phyloP scores from a whole-genome alignment of 53 echinoderm and acorn worm genomes.

The Apostichopus leukothele region DNA sequence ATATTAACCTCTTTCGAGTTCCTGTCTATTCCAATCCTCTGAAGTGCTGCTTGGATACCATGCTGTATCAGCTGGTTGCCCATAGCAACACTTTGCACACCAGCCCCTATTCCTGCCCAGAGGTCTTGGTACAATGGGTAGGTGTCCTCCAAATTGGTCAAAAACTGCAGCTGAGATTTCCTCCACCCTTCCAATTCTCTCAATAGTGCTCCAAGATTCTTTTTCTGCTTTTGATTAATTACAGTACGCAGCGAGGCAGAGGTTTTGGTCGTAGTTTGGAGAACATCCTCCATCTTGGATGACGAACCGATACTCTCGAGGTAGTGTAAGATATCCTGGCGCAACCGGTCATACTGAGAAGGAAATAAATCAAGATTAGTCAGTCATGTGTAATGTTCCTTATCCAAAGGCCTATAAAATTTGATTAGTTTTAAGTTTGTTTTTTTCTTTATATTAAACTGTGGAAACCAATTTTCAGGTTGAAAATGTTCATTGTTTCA shows the following conservation, averaged over 20 bases:
- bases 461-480: too few species aligned
- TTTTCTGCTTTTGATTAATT: constrained; percentile 1
- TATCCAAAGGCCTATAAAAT: too few species aligned
- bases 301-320: constrained; percentile 78
- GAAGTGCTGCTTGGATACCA: constrained; percentile 45
- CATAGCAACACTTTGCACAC: constrained; percentile 62
- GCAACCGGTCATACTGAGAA: constrained; percentile 73
- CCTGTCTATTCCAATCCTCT: constrained; percentile 44
- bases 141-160: constrained; percentile 58
- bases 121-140: constrained; percentile 88
- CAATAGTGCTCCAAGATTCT: constrained; percentile 29
- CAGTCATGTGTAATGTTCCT: too few species aligned
- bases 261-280: constrained; percentile 33
- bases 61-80: constrained; percentile 76
- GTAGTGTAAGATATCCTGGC: constrained; percentile 70
- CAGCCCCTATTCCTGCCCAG: constrained; percentile 73
- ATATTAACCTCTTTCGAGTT: constrained; percentile 5
- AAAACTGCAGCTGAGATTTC: constrained; percentile 75
- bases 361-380: too few species aligned
- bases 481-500: too few species aligned
- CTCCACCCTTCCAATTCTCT: constrained; percentile 74
- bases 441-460: too few species aligned
- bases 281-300: constrained; percentile 67
- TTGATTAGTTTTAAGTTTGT: too few species aligned
- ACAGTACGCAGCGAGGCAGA: background rate